Evolutionary conservation across 2,797 vertebrate species (phyloP), one percentile per base, ranked within the genome.

Genomic region (Florisuga fusca): DNA sequence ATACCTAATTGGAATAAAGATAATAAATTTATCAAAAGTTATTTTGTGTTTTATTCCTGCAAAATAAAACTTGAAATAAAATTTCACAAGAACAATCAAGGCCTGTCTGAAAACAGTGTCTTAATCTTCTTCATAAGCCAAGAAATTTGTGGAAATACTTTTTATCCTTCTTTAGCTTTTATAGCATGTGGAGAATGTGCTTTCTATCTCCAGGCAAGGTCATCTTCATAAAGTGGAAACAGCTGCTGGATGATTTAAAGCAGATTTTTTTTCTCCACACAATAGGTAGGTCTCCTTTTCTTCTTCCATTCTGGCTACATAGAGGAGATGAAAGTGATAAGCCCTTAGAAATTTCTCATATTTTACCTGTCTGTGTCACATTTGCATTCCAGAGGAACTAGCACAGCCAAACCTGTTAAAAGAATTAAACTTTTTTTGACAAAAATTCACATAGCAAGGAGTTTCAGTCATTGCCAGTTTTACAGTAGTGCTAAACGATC

Each of bases 321-420:
- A 77, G 69, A 90, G 9, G 36, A 83, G 72, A 74, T 48, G 12
- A 33, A 74, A 73, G 31, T 9, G 15, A 64, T 87, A 85, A 63
- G 41, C 36, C 31, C 57, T 57, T 41, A 58, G 36, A 53, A 72
- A 89, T 87, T 83, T 89, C 59, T 77, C 3, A 2, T 15, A 55
- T 89, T 87, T 92, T 0, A 0, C 59, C 50, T 80, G 34, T 82
- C 74, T 2, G 7, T 85, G 45, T 53, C 51, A 76, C 5, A 1
- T 87, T 87, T 90, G 63, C 55, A 82, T 92, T 89, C 63, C 81
- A 90, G 78, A 82, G 53, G 53, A 95, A 76, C 41, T 23, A 79
- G n/a, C 59, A 55, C 1, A 0, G 43, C 51, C 31, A 88, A 95
- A 84, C 12, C 12, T 46, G 51, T 33, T 68, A 94, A 87, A 84